Evolutionary conservation across 2,797 vertebrate genomes (phyloP), one percentile per base, ranked within the genome.

Genomic region (Myripristis jacobus): DNA sequence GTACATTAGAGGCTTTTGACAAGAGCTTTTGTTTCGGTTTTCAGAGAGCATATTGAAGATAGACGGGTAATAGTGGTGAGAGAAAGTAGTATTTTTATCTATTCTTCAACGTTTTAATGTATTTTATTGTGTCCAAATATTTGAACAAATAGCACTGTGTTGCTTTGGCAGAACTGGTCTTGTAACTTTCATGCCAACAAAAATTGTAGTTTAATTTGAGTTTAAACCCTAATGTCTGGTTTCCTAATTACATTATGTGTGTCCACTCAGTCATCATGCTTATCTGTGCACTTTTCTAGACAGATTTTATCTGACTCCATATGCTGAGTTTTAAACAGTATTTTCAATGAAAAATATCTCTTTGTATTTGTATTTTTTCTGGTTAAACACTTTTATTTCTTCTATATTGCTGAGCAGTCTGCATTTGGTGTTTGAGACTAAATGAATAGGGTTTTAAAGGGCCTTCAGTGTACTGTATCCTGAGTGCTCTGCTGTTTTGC

Each of bases 381-480:
- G 3, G 27, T 29, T 29, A 3, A 29, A 3, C 3, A 29, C 27
- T 6, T 29, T n/a, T n/a, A n/a, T n/a, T n/a, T n/a, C n/a, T n/a
- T n/a, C 4, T 36, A 10, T 13, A 12, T 38, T 38, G 11, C 36
- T 11, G 13, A 38, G 13, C 11, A 13, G 11, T 11, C 11, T 12
- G 11, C 9, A 13, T 38, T 38, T 38, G 36, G 36, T 27, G 51
- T 27, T 15, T 52, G 0, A 41, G 43, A 19, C 0, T 9, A 6
- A 10, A 25, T 22, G 43, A 55, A 44, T 2, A 0, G 6, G 6
- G 46, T 77, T 71, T 21, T 73, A 38, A 58, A 71, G 63, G 47
- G 62, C 34, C 51, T 57, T 62, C 44, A 68, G n/a, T 12, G 16
- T 16, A 68, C n/a, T 12, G 16, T 16, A 1, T 50, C 22, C 12